A percentile compares a stretch with the other conserved stretches of the same genome.
phyloP scores from a whole-genome alignment of 35 echinoderm and acorn worm species.

The Ophioderma brevispina region DNA sequence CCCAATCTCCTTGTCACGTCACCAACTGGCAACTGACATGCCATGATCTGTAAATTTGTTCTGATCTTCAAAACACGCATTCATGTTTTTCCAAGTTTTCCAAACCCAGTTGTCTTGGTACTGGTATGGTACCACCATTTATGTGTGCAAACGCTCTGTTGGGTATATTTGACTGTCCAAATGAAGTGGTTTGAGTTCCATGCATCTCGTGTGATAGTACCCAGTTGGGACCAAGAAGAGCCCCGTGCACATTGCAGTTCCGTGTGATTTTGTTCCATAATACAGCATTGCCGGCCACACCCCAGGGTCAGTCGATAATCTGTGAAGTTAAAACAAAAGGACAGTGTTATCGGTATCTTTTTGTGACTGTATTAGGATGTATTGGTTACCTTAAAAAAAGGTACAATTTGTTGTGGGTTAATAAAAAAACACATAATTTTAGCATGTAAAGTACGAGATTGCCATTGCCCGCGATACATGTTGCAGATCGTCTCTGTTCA shows the following conservation, averaged over 20 bases:
- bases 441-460: no score
- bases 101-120: not conserved
- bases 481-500: no score
- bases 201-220: not conserved
- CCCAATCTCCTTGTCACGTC: not conserved
- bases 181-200: not conserved
- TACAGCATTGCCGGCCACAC: constrained; percentile 21
- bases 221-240: constrained; percentile 27
- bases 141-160: not conserved
- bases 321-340: no score
- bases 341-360: no score
- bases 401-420: no score
- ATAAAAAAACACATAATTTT: no score
- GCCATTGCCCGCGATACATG: no score
- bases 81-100: constrained; percentile 20
- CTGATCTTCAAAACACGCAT: not conserved
- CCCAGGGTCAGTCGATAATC: not conserved
- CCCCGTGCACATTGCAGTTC: not conserved
- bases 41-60: constrained; percentile 25
- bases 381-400: no score
- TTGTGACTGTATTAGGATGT: no score
- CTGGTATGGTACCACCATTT: constrained; percentile 10
- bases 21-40: constrained; percentile 4
- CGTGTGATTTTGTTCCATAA: not conserved
- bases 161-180: not conserved